Evolutionary conservation across 2,113 vertebrate genomes (phyloP).

Genomic region (Bambusicola thoracicus): DNA sequence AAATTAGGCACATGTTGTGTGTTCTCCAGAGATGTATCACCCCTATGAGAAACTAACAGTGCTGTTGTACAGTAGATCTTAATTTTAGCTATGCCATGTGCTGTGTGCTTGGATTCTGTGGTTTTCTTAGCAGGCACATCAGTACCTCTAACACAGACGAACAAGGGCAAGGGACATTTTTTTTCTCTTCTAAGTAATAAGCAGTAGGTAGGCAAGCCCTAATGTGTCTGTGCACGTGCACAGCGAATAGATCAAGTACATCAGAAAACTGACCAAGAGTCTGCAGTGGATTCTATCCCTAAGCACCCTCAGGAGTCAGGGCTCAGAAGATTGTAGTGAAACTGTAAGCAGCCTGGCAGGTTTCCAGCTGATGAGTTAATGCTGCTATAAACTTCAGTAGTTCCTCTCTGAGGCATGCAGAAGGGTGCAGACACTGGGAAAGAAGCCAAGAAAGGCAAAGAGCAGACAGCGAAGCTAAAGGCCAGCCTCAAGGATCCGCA

Average conservation of each 20-base stretch:
- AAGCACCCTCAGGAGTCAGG: constrained; percentile 29
- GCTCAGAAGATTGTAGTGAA: constrained; percentile 33
- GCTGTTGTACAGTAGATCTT: neutral
- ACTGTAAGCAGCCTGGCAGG: constrained; percentile 58
- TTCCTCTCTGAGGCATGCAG: constrained; percentile 62
- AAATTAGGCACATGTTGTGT: neutral
- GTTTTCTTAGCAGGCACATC: neutral
- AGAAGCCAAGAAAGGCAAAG: constrained; percentile 43
- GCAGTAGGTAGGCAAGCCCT: neutral
- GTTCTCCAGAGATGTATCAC: neutral
- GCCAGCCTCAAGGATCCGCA: constrained; percentile 28
- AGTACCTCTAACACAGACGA: neutral
- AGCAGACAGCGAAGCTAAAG: constrained; percentile 33
- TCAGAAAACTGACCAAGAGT: neutral
- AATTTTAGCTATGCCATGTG: neutral
- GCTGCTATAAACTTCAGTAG: constrained; percentile 71
- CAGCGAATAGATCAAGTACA: neutral
- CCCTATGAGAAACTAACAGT: neutral
- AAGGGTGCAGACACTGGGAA: constrained; percentile 55
- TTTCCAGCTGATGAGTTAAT: constrained; percentile 72
- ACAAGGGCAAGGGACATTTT: neutral
- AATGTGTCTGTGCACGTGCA: neutral
- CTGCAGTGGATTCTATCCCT: neutral
- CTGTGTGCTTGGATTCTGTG: neutral
- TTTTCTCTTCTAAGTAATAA: neutral